Evolutionary conservation across 2,797 vertebrate species (phyloP).

Genomic region (Gymnothorax reevesii): DNA sequence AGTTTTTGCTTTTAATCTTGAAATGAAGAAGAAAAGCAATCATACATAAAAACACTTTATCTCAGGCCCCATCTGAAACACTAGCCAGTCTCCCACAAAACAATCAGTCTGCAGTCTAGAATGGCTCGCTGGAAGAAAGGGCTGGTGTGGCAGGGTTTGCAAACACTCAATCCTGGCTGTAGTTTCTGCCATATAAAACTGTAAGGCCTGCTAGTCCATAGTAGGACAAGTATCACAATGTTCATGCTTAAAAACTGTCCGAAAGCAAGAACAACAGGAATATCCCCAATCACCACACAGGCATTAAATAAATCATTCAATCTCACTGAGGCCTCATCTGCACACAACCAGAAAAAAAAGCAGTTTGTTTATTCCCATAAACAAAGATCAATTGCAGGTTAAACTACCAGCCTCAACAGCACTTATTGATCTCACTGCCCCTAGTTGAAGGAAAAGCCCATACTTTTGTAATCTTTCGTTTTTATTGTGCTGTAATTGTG

Average conservation of each 20-base stretch:
- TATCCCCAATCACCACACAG: constrained; percentile 80
- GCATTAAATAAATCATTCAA: constrained; percentile 80
- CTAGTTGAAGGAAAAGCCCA: constrained; percentile 29
- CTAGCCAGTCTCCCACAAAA: background rate
- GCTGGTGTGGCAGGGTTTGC: background rate
- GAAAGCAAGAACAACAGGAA: constrained; percentile 74
- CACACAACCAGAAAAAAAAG: constrained; percentile 71
- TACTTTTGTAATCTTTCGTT: background rate
- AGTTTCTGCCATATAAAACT: background rate
- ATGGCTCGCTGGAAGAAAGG: background rate
- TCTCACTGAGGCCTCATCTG: constrained; percentile 69
- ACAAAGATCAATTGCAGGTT: constrained; percentile 81
- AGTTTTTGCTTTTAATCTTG: constrained; percentile 2
- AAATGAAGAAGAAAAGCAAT: background rate
- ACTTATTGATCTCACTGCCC: constrained; percentile 80
- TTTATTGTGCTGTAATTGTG: constrained; percentile 30
- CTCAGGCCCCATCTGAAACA: constrained; percentile 5
- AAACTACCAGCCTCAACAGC: constrained; percentile 74
- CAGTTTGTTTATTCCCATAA: constrained; percentile 82
- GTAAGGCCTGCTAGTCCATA: constrained; percentile 36
- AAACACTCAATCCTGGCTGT: background rate
- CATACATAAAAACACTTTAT: background rate
- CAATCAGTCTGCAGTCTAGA: background rate
- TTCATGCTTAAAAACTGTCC: constrained; percentile 76
- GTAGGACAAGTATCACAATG: constrained; percentile 76